These are phyloP conservation scores for Potorous gilbertii DNA, from an alignment of 2,797 vertebrate genomes.

Conservation along the genomic window DNA sequence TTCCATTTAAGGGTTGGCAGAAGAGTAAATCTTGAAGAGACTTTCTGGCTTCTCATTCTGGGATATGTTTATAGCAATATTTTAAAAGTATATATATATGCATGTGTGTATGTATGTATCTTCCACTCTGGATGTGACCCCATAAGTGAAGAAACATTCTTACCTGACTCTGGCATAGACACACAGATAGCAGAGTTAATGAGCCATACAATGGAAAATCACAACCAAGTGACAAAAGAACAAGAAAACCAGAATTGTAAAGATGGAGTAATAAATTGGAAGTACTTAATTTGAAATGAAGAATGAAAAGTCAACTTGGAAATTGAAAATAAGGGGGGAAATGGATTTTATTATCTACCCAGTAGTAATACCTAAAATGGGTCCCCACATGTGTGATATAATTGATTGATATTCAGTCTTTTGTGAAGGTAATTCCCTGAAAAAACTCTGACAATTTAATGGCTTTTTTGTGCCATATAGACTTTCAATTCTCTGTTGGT, in stretches of 20 bases:
- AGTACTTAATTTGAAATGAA: slow-evolving; percentile 19
- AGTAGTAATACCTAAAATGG: neutral
- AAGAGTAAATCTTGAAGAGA: neutral
- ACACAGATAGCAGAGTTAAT: neutral
- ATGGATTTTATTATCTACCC: neutral
- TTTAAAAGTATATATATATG: neutral
- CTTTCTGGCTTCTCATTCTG: neutral
- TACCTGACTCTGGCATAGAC: neutral
- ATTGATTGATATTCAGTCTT: neutral
- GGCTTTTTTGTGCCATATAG: neutral
- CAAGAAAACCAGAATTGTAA: slow-evolving; percentile 5
- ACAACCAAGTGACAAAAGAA: neutral
- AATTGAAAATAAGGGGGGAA: neutral
- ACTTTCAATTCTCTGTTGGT: neutral
- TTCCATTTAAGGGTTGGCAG: neutral
- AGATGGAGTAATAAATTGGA: neutral
- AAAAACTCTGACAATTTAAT: neutral
- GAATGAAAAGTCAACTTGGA: neutral
- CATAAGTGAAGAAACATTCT: neutral
- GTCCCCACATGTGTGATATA: neutral
- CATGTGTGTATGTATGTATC: neutral
- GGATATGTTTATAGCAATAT: neutral
- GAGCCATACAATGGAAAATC: neutral
- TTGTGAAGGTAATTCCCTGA: neutral
- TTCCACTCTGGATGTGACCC: neutral